Conservation (phyloP, 2,113 vertebrate genomes). For the Pantherophis guttatus region DNA sequence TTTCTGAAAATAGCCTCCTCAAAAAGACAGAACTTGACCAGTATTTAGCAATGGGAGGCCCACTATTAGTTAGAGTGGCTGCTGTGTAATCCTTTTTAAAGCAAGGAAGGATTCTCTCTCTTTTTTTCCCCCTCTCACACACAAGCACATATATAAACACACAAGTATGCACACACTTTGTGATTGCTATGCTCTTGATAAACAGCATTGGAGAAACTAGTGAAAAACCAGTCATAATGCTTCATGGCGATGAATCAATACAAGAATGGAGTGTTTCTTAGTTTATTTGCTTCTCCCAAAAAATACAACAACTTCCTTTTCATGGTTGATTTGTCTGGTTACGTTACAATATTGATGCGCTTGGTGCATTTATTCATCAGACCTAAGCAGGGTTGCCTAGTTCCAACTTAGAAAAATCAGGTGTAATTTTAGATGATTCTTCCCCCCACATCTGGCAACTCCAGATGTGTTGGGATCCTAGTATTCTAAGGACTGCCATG, state of each 20-base stretch:
- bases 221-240: slow-evolving; percentile 20
- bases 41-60: neutral
- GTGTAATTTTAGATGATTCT: neutral
- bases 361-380: neutral
- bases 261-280: neutral
- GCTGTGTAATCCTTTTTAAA: slow-evolving; percentile 20
- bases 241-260: slow-evolving; percentile 1
- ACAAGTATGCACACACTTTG: neutral
- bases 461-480: neutral
- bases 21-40: neutral
- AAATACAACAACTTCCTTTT: neutral
- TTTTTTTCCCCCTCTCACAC: neutral
- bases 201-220: slow-evolving; percentile 7
- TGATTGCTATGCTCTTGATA: neutral
- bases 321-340: neutral
- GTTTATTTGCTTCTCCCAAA: neutral
- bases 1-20: slow-evolving; percentile 10
- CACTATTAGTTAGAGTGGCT: slow-evolving; percentile 1
- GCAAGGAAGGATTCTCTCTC: neutral
- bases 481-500: neutral
- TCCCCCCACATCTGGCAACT: neutral
- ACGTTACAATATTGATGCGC: neutral
- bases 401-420: neutral
- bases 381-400: neutral
- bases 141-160: neutral